Conservation (phyloP, 2,113 vertebrate species). For the Crotalus helleri region DNA sequence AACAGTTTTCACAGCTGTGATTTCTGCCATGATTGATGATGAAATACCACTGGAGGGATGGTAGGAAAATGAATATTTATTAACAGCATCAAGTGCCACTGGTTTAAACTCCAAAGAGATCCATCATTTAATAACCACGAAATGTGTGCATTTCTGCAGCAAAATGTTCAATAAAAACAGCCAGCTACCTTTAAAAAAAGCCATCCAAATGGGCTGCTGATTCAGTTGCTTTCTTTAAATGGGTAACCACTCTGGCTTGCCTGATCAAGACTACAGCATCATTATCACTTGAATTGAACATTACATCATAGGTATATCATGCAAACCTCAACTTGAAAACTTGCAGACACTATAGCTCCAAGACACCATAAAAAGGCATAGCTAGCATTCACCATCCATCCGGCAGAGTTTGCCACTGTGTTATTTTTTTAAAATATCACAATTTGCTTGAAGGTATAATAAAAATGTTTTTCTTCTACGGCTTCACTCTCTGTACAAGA, state of each 20-base stretch:
- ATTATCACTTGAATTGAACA: conserved; percentile 50
- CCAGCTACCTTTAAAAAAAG: conserved; percentile 63
- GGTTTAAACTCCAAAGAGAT: conserved; percentile 74
- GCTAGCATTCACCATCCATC: conserved; percentile 26
- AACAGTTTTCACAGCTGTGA: conserved; percentile 75
- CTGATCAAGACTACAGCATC: conserved; percentile 51
- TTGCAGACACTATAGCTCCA: conserved; percentile 15
- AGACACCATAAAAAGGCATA: conserved; percentile 38
- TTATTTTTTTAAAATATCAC: conserved; percentile 29
- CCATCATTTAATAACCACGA: conserved; percentile 75
- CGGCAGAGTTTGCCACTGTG: conserved; percentile 19
- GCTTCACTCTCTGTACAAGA: conserved; percentile 52
- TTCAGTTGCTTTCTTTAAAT: conserved; percentile 58
- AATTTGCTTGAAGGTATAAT: conserved; percentile 34
- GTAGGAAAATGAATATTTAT: conserved; percentile 81
- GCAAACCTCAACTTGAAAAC: conserved; percentile 30
- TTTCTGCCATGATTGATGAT: conserved; percentile 79
- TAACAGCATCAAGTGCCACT: conserved; percentile 73
- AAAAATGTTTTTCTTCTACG: conserved; percentile 44
- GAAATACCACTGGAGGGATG: conserved; percentile 73
- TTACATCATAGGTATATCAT: conserved; percentile 46
- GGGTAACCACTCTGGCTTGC: conserved; percentile 50
- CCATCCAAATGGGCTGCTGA: conserved; percentile 52
- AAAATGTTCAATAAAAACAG: conserved; percentile 60
- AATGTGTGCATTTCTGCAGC: conserved; percentile 63